Base-by-base conservation (phyloP, 2,888 invertebrate genomes). In the Drosophila peninsularis region DNA sequence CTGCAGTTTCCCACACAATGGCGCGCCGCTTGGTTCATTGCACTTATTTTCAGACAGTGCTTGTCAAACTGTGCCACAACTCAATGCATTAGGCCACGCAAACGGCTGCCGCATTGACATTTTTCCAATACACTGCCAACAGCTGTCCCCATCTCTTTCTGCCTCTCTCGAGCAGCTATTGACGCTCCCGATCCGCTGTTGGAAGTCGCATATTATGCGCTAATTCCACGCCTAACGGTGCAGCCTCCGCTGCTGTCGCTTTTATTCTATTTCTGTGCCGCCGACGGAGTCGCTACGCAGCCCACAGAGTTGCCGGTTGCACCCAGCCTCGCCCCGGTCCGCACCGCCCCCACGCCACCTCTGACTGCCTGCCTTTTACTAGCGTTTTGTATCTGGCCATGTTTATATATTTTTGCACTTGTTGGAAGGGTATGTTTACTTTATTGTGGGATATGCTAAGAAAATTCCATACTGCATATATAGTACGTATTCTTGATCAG, bases 261-360 rank as follows among this genome's bases (percentile, higher is more conserved):
- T 80, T 75, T 77, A 80, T 84, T 87, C 88, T 84, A 84, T 84
- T 84, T 84, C 75, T 87, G 87, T 86, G 71, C 66, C 87, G 84
- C 87, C 87, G 78, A 83, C 82, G 74, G 81, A 82, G 82, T 77
- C 74, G 68, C 55, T 47, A 58, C 53, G 49, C 83, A 69, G 78
- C 84, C 72, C 70, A 82, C 86, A 76, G 78, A 41, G 49, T 52
- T 55, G 45, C 19, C 47, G 19, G 30, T 14, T 14, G 37, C 32
- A 19, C 14, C 32, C 47, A 47, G 47, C 17, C 47, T 7, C 24
- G 9, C 32, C 3, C 1, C 30, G 5, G 10, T 17, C 17, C 42
- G 30, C 47, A 10, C 13, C 10, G 0, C 24, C 34, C 21, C 21
- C 9, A n/a, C 17, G 19, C 57, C 3, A 21, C 10, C n/a, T 41